phyloP scores from a whole-genome alignment of 2,113 vertebrate species.

The Ramphastos sulfuratus region DNA sequence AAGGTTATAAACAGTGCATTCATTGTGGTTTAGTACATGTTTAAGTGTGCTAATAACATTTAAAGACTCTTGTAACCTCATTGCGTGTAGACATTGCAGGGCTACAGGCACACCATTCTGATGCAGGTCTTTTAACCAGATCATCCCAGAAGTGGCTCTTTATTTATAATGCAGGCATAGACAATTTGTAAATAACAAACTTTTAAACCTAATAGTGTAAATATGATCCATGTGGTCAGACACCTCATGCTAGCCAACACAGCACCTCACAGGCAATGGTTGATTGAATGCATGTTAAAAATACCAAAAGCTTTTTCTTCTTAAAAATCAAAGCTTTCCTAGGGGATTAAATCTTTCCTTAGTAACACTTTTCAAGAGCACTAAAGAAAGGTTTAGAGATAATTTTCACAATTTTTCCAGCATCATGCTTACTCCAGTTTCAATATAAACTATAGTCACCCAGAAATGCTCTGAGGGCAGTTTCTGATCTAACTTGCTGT shows the following conservation, averaged over 20 bases:
- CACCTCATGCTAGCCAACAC: not conserved
- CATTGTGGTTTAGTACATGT: not conserved
- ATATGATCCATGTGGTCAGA: not conserved
- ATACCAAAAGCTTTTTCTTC: not conserved
- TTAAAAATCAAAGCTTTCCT: not conserved
- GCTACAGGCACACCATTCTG: not conserved
- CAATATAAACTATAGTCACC: not conserved
- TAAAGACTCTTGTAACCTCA: not conserved
- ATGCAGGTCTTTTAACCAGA: not conserved
- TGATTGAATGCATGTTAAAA: not conserved
- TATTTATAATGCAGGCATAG: not conserved
- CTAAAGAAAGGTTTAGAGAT: not conserved
- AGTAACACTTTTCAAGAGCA: not conserved
- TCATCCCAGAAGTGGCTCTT: not conserved
- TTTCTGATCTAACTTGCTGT: not conserved
- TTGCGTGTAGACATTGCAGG: not conserved
- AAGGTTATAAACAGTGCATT: not conserved
- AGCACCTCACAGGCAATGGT: not conserved
- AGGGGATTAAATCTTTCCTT: not conserved
- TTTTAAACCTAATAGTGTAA: not conserved
- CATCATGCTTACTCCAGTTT: not conserved
- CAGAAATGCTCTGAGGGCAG: not conserved
- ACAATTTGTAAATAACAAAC: not conserved
- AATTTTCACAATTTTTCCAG: not conserved
- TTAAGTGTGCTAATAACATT: not conserved